A percentile compares a stretch with the other conserved stretches of the same genome.
phyloP scores from a whole-genome alignment of 2,797 vertebrate species.

The Anas georgica region DNA sequence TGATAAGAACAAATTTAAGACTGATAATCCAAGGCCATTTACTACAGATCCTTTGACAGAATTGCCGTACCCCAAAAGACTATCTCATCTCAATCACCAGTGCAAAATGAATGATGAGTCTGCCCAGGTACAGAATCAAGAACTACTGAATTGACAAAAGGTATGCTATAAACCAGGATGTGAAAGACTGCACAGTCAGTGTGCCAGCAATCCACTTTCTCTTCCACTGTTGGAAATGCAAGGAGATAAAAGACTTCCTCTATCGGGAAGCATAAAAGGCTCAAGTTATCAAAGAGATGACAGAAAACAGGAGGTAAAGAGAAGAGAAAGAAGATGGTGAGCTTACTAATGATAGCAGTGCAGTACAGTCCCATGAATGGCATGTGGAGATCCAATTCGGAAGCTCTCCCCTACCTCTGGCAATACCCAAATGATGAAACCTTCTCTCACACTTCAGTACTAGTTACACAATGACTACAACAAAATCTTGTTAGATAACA shows the following conservation, averaged over 20 bases:
- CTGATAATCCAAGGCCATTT: not conserved
- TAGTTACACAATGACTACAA: not conserved
- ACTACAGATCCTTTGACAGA: not conserved
- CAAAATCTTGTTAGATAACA: not conserved
- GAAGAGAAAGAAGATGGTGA: not conserved
- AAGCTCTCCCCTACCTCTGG: not conserved
- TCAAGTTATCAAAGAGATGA: not conserved
- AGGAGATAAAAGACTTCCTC: not conserved
- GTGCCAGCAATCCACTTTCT: not conserved
- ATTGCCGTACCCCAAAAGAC: not conserved
- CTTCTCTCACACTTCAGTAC: not conserved
- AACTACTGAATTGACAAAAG: not conserved
- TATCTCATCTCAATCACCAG: not conserved
- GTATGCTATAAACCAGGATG: not conserved
- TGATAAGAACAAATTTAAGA: conserved; percentile 21
- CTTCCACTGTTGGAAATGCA: not conserved
- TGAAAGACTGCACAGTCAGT: not conserved
- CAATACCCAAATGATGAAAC: not conserved
- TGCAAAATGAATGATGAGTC: not conserved
- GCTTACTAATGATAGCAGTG: not conserved
- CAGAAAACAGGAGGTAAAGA: not conserved
- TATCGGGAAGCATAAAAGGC: not conserved
- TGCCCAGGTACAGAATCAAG: not conserved
- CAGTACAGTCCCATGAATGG: not conserved
- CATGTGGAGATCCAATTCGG: accelerated